Base-by-base conservation (phyloP, 2,113 vertebrate genomes). In the Hylia prasina region DNA sequence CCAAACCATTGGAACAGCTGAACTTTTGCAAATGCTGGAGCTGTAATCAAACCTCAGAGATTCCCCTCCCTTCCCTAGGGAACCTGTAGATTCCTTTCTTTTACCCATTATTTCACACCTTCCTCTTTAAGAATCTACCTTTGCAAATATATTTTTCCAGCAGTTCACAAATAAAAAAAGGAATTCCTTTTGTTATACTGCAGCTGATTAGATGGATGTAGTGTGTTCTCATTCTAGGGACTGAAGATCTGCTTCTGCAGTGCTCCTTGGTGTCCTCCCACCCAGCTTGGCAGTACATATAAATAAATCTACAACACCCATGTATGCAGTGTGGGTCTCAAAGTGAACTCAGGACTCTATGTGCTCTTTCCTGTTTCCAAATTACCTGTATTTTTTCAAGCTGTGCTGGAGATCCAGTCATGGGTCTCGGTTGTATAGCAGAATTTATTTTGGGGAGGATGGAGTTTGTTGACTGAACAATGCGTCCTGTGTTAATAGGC, bases 21-120 rank as follows among this genome's bases (percentile, higher is more conserved):
- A 13, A 13, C 40, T 76, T 94, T n/a, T 87, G 83, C 51, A 79
- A 83, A 87, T 68, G n/a, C 73, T 85, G 31, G 48, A 89, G 70
- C 75, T 82, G 42, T 37, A 90, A 69, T 87, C 45, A 87, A 79
- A 60, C 57, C 66, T 92, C 54, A 24, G 79, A 82, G 82, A 54
- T 44, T 87, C 84, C 85, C 64, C 72, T 95, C 77, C 75, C 64
- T 92, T 87, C 91, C 77, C 93, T 44, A 30, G 85, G 64, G 76
- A 88, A 66, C 31, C 18, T 72, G 31, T 68, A 37, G 19, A 81
- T 82, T 96, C 68, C 24, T 85, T 89, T 70, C 54, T 92, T 90
- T 93, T 94, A 79, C 39, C 39, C 75, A 10, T 91, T 93, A 73
- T 75, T 93, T 96, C 82, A 96, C 92, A 92, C 87, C 90, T 93